Conservation (phyloP, 2,797 vertebrate species). For the Peromyscus aztecus region DNA sequence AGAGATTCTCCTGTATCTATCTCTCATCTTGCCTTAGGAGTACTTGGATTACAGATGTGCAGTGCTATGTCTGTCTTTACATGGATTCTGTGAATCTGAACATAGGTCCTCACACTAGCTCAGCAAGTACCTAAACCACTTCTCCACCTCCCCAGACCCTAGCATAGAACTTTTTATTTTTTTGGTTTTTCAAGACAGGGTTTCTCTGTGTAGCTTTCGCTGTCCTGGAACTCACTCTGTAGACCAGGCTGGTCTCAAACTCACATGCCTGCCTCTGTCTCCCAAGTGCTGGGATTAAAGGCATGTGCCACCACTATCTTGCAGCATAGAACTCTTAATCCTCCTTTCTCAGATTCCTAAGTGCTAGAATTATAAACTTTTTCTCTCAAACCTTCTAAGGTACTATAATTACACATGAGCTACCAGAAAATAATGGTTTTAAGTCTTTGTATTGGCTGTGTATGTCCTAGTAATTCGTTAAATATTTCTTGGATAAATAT, state of each 20-base stretch:
- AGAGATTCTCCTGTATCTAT: not conserved
- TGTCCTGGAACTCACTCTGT: not conserved
- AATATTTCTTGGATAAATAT: not conserved
- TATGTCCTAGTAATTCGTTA: not conserved
- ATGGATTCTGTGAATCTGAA: not conserved
- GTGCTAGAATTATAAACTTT: not conserved
- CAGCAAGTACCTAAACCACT: not conserved
- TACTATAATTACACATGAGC: constrained; percentile 12
- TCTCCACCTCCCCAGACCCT: not conserved
- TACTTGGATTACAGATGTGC: not conserved
- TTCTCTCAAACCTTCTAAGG: not conserved
- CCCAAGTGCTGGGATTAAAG: not conserved
- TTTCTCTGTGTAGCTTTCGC: not conserved
- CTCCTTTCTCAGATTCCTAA: not conserved
- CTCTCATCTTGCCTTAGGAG: not conserved
- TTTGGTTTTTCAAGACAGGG: not conserved
- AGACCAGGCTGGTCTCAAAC: not conserved
- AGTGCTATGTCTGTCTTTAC: not conserved
- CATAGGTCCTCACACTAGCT: not conserved
- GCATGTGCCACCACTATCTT: not conserved
- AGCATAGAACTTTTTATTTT: too few relatives aligned
- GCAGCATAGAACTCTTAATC: not conserved
- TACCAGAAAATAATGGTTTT: not conserved
- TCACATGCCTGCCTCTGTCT: not conserved
- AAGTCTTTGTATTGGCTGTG: not conserved